Evolutionary conservation across 2,797 vertebrate species (phyloP).

Genomic region (Ara ararauna): DNA sequence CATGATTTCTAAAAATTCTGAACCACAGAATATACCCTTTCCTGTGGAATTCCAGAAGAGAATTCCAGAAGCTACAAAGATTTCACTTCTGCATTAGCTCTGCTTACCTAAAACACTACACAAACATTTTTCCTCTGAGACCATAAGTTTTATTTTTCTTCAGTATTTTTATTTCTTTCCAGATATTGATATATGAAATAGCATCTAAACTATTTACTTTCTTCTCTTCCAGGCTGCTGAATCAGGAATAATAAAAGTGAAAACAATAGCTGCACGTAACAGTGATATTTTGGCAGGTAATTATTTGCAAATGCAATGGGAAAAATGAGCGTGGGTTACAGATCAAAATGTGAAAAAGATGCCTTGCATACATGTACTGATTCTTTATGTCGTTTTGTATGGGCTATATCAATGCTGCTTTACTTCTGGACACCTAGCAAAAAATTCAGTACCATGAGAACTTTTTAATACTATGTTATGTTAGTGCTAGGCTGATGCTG

Average conservation of each 20-base stretch:
- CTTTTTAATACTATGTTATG: not conserved
- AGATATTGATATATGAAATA: not conserved
- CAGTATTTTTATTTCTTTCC: not conserved
- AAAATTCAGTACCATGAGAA: not conserved
- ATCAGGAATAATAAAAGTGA: conserved; percentile 99
- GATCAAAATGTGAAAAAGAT: not conserved
- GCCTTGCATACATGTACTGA: not conserved
- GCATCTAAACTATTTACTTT: conserved; percentile 62
- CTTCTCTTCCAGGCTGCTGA: conserved; percentile 90
- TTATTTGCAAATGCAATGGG: conserved; percentile 39
- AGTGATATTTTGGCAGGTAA: conserved; percentile 94
- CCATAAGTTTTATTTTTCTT: not conserved
- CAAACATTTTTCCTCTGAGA: not conserved
- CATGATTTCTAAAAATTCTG: not conserved
- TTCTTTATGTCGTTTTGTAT: not conserved
- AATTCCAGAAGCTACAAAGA: not conserved
- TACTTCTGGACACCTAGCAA: not conserved
- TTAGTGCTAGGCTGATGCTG: not conserved
- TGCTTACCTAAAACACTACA: not conserved
- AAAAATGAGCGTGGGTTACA: conserved; percentile 23
- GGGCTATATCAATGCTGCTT: not conserved
- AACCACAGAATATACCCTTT: not conserved
- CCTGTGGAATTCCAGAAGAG: not conserved
- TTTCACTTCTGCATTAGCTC: not conserved
- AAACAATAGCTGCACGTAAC: conserved; percentile 95